Evolutionary conservation across 35 echinoderm and acorn worm species (phyloP), one percentile per base, ranked within the genome.

Genomic region (Strongylocentrotus purpuratus): DNA sequence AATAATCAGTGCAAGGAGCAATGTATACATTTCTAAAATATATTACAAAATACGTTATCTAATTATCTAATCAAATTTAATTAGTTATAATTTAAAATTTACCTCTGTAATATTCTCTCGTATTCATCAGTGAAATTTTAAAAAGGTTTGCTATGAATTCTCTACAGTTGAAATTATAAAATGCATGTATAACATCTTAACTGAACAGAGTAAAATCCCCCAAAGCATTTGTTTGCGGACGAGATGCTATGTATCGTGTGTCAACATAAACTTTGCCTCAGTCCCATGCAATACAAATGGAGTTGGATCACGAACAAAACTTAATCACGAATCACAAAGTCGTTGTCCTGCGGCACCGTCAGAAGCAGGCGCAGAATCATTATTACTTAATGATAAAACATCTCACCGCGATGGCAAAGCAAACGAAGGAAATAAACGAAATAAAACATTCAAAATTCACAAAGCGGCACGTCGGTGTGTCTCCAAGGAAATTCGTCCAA

Each of bases 321-420:
- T 78, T 78, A 78, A 78, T 78, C 65, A 78, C 65, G 65, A 78
- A 78, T 7, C 65, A 78, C 65, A n/a, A 78, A 28, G 65, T 78
- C 65, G 65, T 28, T 78, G 25, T 78, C 65, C 65, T 78, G 65
- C 20, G 65, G 65, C 65, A 78, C 3, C 65, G 65, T 78, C 20
- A 78, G 65, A 78, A 78, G 25, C 65, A 18, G 65, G 20, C 65
- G 65, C 20, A 18, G 28, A 78, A 78, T 28, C 65, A 78, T 78
- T 78, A 78, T 78, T 78, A 78, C 22, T 78, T 78, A 78, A 78
- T 78, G 65, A 78, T 78, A 78, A 78, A n/a, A 28, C 65, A 78
- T 78, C 65, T 78, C 22, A 78, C 20, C 65, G 65, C 65, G 6
- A n/a, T 28, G 65, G 25, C 17, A 25, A 28, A 78, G 65, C 25